A percentile compares a stretch with the other conserved stretches of the same genome.
Conservation (phyloP, 2,888 invertebrate species). For the Eulithis prunata region DNA sequence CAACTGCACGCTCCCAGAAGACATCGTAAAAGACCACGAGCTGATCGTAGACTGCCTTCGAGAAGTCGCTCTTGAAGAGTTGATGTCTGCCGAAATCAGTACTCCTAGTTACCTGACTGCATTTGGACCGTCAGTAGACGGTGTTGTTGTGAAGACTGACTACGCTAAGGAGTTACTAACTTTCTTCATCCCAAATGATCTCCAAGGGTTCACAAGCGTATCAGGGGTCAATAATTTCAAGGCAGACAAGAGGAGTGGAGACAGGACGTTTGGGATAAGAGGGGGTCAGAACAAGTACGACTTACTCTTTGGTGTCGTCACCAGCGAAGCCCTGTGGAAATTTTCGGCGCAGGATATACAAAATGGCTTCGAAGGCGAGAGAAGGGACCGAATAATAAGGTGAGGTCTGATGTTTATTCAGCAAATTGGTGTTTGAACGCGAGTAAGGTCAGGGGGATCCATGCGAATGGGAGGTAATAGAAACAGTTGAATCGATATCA, state of each 20-base stretch:
- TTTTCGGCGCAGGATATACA: constrained; percentile 94
- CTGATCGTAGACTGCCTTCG: constrained; percentile 93
- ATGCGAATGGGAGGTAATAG: constrained; percentile 59
- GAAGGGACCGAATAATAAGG: constrained; percentile 93
- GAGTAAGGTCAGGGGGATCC: constrained; percentile 49
- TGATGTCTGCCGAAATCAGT: constrained; percentile 90
- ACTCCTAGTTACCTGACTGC: constrained; percentile 93
- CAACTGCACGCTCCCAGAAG: constrained; percentile 93
- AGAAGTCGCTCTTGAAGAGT: constrained; percentile 89
- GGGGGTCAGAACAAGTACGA: constrained; percentile 89
- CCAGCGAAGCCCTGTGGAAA: constrained; percentile 95
- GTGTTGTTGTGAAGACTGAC: constrained; percentile 95
- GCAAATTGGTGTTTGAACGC: constrained; percentile 72
- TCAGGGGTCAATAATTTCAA: constrained; percentile 84
- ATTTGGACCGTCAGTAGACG: constrained; percentile 97
- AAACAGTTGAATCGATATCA: constrained; percentile 50
- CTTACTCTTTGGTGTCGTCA: constrained; percentile 95
- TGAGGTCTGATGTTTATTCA: constrained; percentile 73
- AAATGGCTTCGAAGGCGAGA: constrained; percentile 94
- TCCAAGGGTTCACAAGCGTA: constrained; percentile 86
- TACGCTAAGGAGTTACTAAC: constrained; percentile 92
- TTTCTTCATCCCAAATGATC: constrained; percentile 87
- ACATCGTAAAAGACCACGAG: constrained; percentile 92
- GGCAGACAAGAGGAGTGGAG: constrained; percentile 86
- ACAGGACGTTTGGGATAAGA: constrained; percentile 83